Evolutionary conservation across 2,797 vertebrate genomes (phyloP).

Genomic region (Spheniscus humboldti): DNA sequence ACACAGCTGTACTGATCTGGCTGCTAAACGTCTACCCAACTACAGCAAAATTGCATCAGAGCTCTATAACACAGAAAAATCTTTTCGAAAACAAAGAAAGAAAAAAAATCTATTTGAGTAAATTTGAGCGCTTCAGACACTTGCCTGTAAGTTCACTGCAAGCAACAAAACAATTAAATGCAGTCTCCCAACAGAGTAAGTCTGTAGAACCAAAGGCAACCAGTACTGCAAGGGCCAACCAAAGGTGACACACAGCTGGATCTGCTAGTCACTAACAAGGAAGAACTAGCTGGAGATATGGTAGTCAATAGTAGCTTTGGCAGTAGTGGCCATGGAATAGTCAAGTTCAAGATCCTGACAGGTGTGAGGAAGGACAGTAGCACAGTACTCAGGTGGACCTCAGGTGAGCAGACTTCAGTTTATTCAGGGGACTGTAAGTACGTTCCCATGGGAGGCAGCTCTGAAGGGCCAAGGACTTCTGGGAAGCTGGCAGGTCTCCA

Average conservation of each 20-base stretch:
- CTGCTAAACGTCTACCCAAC: neutral
- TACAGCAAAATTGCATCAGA: neutral
- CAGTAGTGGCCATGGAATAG: neutral
- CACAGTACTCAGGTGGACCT: neutral
- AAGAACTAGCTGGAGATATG: neutral
- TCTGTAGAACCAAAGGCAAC: neutral
- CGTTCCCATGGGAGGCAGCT: neutral
- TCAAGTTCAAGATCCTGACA: neutral
- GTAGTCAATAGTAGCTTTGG: neutral
- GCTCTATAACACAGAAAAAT: neutral
- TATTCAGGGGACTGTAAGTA: neutral
- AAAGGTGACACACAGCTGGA: neutral
- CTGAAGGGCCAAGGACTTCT: neutral
- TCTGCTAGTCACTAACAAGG: neutral
- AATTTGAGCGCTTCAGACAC: neutral
- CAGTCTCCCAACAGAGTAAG: neutral
- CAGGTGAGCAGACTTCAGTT: neutral
- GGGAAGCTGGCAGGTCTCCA: neutral
- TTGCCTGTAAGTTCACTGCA: neutral
- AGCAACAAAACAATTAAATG: neutral
- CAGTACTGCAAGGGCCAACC: neutral
- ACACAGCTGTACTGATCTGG: neutral
- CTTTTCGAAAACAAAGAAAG: neutral
- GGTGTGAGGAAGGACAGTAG: neutral
- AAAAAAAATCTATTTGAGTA: neutral